phyloP scores from a whole-genome alignment of 2,888 invertebrate species.

The Ecliptopera silaceata region DNA sequence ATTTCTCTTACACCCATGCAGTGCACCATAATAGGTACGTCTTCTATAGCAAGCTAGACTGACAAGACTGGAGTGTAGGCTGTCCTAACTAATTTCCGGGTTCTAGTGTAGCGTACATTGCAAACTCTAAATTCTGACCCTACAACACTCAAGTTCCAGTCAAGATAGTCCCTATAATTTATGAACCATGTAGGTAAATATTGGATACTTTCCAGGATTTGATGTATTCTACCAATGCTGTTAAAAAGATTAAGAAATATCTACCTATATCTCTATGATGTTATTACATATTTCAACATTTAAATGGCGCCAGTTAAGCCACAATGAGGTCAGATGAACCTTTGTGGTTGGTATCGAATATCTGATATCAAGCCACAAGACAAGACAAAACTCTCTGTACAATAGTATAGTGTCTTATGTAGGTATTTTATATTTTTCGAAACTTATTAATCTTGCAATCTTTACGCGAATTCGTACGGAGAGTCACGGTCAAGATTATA shows the following conservation, averaged over 20 bases:
- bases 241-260: background rate
- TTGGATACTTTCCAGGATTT: no score
- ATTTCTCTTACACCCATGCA: background rate
- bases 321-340: conserved; percentile 62
- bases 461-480: conserved; percentile 11
- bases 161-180: no score
- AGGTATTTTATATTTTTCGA: background rate
- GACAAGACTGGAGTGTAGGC: no score
- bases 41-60: background rate
- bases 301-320: conserved; percentile 51
- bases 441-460: background rate
- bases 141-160: no score
- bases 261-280: background rate
- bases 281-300: conserved; percentile 12
- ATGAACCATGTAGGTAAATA: no score
- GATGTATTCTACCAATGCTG: no score
- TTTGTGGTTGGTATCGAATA: conserved; percentile 62
- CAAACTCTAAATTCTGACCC: no score
- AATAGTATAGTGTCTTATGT: background rate
- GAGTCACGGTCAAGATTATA: conserved; percentile 46
- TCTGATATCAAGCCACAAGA: conserved; percentile 53
- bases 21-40: background rate
- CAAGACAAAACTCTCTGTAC: background rate
- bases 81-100: no score
- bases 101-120: conserved; percentile 23